Evolutionary conservation across 2,797 vertebrate genomes (phyloP), one percentile per base, ranked within the genome.

Genomic region (Lagodon rhomboides): DNA sequence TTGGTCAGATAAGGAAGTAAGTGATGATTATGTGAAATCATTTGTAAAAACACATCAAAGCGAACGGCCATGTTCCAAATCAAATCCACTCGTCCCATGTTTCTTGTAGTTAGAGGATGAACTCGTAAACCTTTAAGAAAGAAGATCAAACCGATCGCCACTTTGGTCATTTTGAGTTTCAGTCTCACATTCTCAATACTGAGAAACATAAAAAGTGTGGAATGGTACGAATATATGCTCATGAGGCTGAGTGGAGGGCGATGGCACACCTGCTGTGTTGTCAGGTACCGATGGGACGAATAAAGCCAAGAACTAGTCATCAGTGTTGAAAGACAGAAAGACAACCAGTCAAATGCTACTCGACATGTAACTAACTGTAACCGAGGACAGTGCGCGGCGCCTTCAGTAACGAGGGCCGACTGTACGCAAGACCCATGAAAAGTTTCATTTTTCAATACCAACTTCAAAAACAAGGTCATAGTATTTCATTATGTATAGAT

Each of bases 381-480:
- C 82, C 61, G 73, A 72, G 58, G 81, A 90, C 89, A 92, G 87
- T 80, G 72, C 78, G 84, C 43, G 90, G 91, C 86, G 93, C 85
- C 82, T 91, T 94, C 85, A 93, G 88, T 65, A 81, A 91, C 86
- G 83, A 75, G 53, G 56, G 75, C 53, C 43, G 15, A 80, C 73
- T 75, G 75, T 55, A 63, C 51, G 56, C 60, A 74, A 87, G 87
- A 90, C 87, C 84, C 74, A 77, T 80, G 79, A 78, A 92, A 93
- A 78, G 86, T 84, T 84, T 90, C 68, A 86, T 82, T 89, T 94
- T 89, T 89, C 89, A 91, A 93, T 89, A 92, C 85, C 85, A 91
- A 91, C 86, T 84, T 91, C 88, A 89, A 90, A 94, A 93, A 94
- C 84, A 93, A 92, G 90, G 89, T 92, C 85, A 90, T 91, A 93